Percentiles rank a stretch among this genome's conserved stretches.
Conservation (phyloP, 2,888 invertebrate species). For the Eupeodes latifasciatus region DNA sequence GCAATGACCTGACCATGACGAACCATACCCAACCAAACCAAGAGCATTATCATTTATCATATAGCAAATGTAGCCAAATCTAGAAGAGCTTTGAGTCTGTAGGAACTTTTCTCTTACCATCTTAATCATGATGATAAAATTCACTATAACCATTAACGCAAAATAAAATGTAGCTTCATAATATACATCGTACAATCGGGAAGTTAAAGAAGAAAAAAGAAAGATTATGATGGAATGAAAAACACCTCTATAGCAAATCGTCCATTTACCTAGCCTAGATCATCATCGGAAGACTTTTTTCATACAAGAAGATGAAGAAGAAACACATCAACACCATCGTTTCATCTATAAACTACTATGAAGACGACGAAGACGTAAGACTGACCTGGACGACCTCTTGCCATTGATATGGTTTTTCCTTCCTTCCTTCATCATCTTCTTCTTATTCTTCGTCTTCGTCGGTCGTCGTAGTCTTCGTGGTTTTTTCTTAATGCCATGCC, state of each 20-base stretch:
- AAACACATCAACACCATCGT: slow-evolving; percentile 18
- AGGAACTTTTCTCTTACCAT: slow-evolving; percentile 74
- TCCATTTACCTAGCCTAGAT: slow-evolving; percentile 66
- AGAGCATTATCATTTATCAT: slow-evolving; percentile 40
- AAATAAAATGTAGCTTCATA: background rate
- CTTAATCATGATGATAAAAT: slow-evolving; percentile 80
- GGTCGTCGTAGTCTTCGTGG: background rate
- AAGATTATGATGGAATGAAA: slow-evolving; percentile 57
- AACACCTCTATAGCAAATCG: slow-evolving; percentile 34
- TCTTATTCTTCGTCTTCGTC: background rate
- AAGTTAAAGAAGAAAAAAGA: slow-evolving; percentile 75
- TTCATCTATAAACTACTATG: background rate
- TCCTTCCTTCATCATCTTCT: background rate
- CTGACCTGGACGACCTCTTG: slow-evolving; percentile 35
- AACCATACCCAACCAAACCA: background rate
- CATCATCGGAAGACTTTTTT: slow-evolving; percentile 47
- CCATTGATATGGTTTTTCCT: slow-evolving; percentile 38
- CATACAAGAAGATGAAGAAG: background rate
- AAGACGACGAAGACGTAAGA: too few relatives aligned
- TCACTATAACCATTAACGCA: slow-evolving; percentile 49
- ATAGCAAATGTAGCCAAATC: slow-evolving; percentile 18
- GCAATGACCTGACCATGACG: slow-evolving; percentile 26
- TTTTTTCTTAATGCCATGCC: slow-evolving; percentile 23
- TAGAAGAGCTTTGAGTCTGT: slow-evolving; percentile 18
- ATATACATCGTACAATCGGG: background rate